Base-by-base conservation (phyloP, 2,797 vertebrate genomes). In the Anabacerthia variegaticeps region DNA sequence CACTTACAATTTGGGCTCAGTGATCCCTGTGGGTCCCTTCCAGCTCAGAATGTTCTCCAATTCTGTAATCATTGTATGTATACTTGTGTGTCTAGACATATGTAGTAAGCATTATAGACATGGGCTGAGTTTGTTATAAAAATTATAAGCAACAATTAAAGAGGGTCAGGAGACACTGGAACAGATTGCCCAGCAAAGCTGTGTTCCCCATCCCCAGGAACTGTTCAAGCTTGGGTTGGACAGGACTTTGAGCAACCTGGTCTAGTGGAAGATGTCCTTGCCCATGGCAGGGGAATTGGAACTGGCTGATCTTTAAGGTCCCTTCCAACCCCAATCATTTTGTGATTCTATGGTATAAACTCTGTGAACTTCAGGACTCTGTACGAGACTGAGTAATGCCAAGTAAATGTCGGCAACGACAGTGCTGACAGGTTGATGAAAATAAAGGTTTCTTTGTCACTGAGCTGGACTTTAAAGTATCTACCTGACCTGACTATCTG, bases 401-500 rank as follows among this genome's bases (percentile, higher is more conserved):
- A 84, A 51, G 72, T 54, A 95, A 91, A 91, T 77, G 37, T 41
- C 26, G 3, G 14, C 17, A 65, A 73, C 39, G 24, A 39, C 81
- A 85, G 54, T 10, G n/a, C 26, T 80, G 82, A 62, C 48, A 82
- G 5, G 9, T 8, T 85, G 85, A 46, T 54, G 46, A 87, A 91
- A 84, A 68, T 8, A 88, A 90, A 77, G 21, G 37, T 65, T 95
- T 75, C n/a, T 44, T 68, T 72, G 63, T 21, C 78, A 73, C 36
- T 48, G 56, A 89, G 49, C 20, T 71, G 43, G 74, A 79, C 28
- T 73, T 91, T 36, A 22, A 66, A 73, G 27, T 52, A n/a, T 14
- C 41, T 79, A 20, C 16, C 15, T 27, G 26, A 20, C 16, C 15
- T 27, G 22, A 16, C 9, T n/a, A 34, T 22, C 32, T 2, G 0